These are phyloP conservation scores for Keiferia lycopersicella DNA, from an alignment of 2,888 invertebrate genomes.

Conservation along the genomic window DNA sequence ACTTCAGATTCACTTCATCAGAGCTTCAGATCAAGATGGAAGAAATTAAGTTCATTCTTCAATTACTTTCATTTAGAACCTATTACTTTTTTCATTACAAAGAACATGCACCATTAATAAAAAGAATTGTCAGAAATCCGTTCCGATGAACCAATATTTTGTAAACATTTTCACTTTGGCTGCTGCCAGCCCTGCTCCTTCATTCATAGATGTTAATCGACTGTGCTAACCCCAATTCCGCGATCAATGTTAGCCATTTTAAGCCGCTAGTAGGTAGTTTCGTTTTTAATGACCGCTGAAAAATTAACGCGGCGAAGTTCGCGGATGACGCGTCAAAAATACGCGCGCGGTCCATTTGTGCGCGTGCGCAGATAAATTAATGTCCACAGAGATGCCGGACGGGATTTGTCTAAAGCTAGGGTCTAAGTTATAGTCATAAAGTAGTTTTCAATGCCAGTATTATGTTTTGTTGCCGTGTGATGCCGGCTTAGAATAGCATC, in stretches of 20 bases:
- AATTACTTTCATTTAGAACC: too few relatives aligned
- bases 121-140: background rate
- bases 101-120: too few relatives aligned
- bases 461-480: too few relatives aligned
- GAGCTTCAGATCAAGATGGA: too few relatives aligned
- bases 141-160: background rate
- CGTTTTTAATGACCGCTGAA: constrained; percentile 67
- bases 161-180: background rate
- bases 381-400: constrained; percentile 28
- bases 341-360: constrained; percentile 36
- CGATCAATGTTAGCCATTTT: constrained; percentile 50
- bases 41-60: too few relatives aligned
- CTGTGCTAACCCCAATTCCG: constrained; percentile 67
- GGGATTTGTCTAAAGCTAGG: constrained; percentile 27
- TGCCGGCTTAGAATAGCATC: too few relatives aligned
- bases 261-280: constrained; percentile 40
- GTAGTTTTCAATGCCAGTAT: too few relatives aligned
- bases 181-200: constrained; percentile 40
- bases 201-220: constrained; percentile 48
- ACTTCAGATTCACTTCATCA: too few relatives aligned
- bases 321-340: constrained; percentile 59
- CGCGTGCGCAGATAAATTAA: constrained; percentile 35
- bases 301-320: constrained; percentile 63
- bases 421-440: background rate
- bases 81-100: too few relatives aligned